These are phyloP conservation scores for Sebastes hubbsi DNA, from an alignment of 2,797 vertebrate species.

Conservation along the genomic window DNA sequence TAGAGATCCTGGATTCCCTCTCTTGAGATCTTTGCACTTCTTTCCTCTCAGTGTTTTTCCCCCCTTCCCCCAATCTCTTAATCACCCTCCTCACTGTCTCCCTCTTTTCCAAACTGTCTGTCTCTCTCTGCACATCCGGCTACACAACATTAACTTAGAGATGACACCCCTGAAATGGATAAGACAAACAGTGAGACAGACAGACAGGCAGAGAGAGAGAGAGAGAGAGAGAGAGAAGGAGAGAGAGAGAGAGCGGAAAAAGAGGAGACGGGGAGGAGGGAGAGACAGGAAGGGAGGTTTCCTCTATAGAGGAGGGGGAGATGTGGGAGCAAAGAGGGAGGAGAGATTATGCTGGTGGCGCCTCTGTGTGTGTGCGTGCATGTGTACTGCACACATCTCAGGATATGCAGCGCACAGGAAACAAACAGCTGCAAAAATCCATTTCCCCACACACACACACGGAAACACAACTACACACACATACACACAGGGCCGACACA, in stretches of 20 bases:
- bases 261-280: constrained; percentile 79
- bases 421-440: constrained; percentile 81
- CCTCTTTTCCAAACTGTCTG: constrained; percentile 30
- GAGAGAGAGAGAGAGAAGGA: background rate
- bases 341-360: constrained; percentile 84
- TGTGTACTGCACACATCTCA: constrained; percentile 72
- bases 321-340: constrained; percentile 73
- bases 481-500: constrained; percentile 44
- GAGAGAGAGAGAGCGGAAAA: constrained; percentile 39
- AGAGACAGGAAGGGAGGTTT: constrained; percentile 84
- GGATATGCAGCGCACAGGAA: constrained; percentile 81
- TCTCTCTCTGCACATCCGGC: constrained; percentile 65
- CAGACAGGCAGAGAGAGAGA: constrained; percentile 26
- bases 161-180: constrained; percentile 74
- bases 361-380: constrained; percentile 71
- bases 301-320: constrained; percentile 72
- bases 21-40: constrained; percentile 38
- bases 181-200: constrained; percentile 59
- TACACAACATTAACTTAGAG: constrained; percentile 72
- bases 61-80: constrained; percentile 32
- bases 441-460: constrained; percentile 40
- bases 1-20: constrained; percentile 30
- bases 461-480: constrained; percentile 5
- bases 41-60: constrained; percentile 9
- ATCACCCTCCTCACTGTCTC: constrained; percentile 44